Percentiles rank a stretch among this genome's conserved stretches.
phyloP scores from a whole-genome alignment of 2,797 vertebrate genomes.

The Melanotaenia maccullochi region DNA sequence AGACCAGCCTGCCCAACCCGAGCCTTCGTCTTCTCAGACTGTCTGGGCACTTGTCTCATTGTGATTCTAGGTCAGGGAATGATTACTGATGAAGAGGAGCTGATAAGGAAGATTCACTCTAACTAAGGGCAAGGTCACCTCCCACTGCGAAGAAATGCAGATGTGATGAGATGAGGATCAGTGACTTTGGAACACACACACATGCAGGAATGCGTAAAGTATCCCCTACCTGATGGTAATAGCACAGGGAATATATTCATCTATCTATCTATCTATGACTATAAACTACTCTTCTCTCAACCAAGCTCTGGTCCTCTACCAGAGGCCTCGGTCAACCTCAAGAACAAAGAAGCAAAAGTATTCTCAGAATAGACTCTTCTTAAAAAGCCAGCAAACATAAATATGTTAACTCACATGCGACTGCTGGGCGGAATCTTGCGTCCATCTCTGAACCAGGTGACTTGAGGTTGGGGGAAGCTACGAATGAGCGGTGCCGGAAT shows the following conservation, averaged over 20 bases:
- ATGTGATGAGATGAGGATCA: constrained; percentile 69
- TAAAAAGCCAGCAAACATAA: background rate
- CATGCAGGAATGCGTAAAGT: background rate
- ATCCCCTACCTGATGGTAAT: background rate
- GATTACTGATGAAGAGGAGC: constrained; percentile 76
- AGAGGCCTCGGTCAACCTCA: constrained; percentile 5
- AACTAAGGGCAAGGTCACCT: constrained; percentile 77
- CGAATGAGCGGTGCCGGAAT: constrained; percentile 89
- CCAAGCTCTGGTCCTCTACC: no score
- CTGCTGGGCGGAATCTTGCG: constrained; percentile 97
- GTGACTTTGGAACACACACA: constrained; percentile 39
- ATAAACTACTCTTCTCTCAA: no score
- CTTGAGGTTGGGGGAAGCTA: constrained; percentile 95
- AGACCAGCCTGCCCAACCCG: background rate
- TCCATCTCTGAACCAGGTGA: constrained; percentile 96
- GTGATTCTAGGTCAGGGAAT: constrained; percentile 68
- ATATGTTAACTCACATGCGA: constrained; percentile 88
- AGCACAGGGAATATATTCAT: background rate
- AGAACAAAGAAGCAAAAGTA: background rate
- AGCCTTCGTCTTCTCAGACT: constrained; percentile 36
- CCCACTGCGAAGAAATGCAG: constrained; percentile 68
- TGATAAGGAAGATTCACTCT: constrained; percentile 75
- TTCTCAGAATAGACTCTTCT: background rate
- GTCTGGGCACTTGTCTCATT: constrained; percentile 59
- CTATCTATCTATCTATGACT: background rate